Evolutionary conservation across 2,797 vertebrate species (phyloP).

Genomic region (Eleutherodactylus coqui): DNA sequence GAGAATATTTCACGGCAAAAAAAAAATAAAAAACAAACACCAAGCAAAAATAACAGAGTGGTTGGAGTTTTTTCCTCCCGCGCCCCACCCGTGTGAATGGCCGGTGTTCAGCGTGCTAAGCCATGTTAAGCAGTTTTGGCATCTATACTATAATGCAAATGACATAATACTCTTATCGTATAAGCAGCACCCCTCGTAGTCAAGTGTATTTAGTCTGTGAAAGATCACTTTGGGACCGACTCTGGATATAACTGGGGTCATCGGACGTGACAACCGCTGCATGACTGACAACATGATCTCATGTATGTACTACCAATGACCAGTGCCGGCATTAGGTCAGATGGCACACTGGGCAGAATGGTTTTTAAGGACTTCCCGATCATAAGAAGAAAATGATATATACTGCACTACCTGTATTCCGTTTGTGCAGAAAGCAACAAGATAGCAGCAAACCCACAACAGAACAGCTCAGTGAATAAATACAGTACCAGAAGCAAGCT

Average conservation of each 20-base stretch:
- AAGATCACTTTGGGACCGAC: constrained; percentile 22
- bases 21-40: neutral
- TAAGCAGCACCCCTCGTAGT: constrained; percentile 50
- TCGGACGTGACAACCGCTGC: neutral
- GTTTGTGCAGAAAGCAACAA: too few relatives aligned
- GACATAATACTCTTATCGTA: constrained; percentile 57
- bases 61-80: neutral
- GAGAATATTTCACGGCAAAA: constrained; percentile 40
- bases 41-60: neutral
- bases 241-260: neutral
- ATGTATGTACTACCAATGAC: too few relatives aligned
- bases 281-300: neutral
- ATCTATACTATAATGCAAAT: constrained; percentile 56
- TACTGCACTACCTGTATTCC: too few relatives aligned
- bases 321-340: too few relatives aligned
- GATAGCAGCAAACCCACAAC: too few relatives aligned
- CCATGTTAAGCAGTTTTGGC: constrained; percentile 51
- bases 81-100: neutral
- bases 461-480: too few relatives aligned
- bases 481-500: too few relatives aligned
- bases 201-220: constrained; percentile 32
- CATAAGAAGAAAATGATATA: too few relatives aligned
- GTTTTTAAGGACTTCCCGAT: too few relatives aligned
- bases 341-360: too few relatives aligned
- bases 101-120: constrained; percentile 33